Conservation (phyloP, 2,888 invertebrate species). For the Spisula subtruncata region DNA sequence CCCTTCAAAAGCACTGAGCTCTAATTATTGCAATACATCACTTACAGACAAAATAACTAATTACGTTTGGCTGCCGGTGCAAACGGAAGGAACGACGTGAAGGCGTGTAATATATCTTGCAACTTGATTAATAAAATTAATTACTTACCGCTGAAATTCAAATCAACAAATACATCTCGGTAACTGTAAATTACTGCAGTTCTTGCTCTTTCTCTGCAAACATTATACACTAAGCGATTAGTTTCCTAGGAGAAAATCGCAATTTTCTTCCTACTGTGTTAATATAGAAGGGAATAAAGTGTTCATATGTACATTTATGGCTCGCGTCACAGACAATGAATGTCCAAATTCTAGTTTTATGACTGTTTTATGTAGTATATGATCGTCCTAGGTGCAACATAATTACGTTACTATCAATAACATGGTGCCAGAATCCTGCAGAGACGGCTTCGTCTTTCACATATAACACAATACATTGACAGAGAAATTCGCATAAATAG, state of each 20-base stretch:
- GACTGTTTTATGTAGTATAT: neutral
- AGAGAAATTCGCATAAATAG: neutral
- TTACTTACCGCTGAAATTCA: slow-evolving; percentile 1
- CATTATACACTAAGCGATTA: neutral
- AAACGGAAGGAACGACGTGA: too few species aligned
- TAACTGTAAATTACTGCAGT: neutral
- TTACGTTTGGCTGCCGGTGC: too few species aligned
- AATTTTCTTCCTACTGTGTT: neutral
- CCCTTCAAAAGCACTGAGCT: too few species aligned
- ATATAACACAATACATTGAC: neutral
- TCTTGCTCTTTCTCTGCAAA: neutral
- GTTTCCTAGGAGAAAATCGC: neutral
- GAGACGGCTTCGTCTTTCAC: neutral
- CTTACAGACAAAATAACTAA: too few species aligned
- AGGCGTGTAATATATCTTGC: too few species aligned
- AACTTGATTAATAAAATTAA: neutral
- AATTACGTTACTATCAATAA: neutral
- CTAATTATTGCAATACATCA: too few species aligned
- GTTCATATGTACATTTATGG: slow-evolving; percentile 2
- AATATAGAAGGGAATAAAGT: neutral
- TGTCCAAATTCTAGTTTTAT: neutral
- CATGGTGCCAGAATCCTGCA: neutral
- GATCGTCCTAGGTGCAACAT: neutral
- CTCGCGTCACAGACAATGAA: neutral
- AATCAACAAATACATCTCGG: neutral